These are phyloP conservation scores for Oppia nitens DNA, from an alignment of 1,140 invertebrate species.

Conservation along the genomic window DNA sequence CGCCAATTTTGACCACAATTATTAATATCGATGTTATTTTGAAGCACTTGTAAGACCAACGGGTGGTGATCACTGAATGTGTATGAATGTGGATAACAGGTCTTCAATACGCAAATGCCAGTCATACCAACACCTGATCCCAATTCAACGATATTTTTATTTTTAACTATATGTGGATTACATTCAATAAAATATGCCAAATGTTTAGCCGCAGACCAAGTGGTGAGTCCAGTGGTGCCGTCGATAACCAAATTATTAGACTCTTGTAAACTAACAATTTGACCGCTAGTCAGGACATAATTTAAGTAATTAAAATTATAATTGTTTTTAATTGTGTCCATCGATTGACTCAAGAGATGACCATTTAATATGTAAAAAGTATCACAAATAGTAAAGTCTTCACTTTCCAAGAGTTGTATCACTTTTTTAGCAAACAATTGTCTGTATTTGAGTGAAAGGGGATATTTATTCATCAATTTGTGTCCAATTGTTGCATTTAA, in stretches of 20 bases:
- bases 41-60: neutral
- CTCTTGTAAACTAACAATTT: neutral
- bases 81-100: neutral
- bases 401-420: neutral
- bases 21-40: neutral
- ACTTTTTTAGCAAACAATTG: neutral
- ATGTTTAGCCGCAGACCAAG: neutral
- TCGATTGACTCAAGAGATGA: too few species aligned
- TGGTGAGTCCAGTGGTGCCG: conserved; percentile 1
- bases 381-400: neutral
- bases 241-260: neutral
- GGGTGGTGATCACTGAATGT: conserved; percentile 1
- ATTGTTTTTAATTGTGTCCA: neutral
- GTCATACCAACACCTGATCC: conserved; percentile 2
- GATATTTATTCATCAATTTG: neutral
- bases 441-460: neutral
- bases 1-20: neutral
- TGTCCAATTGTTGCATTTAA: neutral
- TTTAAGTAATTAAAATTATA: neutral
- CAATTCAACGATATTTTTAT: neutral
- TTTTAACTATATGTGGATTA: neutral
- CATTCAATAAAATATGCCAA: neutral
- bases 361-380: neutral
- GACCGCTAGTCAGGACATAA: neutral
- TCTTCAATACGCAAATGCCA: neutral